These are phyloP conservation scores for Conus ventricosus DNA, from an alignment of 1,140 invertebrate species.

Conservation along the genomic window DNA sequence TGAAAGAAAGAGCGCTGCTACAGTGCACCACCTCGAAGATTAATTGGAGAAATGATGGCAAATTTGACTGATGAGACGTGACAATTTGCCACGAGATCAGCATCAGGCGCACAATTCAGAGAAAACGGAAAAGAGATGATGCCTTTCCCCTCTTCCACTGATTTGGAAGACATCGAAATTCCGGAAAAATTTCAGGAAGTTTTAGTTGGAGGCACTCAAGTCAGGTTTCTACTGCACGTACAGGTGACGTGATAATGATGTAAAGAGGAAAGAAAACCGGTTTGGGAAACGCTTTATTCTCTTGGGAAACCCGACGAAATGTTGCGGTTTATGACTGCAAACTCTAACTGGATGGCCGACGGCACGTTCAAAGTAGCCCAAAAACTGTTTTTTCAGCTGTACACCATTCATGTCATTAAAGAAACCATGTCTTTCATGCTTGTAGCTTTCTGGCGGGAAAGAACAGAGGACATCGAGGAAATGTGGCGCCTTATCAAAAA, in stretches of 20 bases:
- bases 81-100: neutral
- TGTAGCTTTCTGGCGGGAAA: neutral
- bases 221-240: neutral
- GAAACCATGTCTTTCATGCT: constrained; percentile 6
- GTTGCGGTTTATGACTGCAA: too few species aligned
- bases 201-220: constrained; percentile 2
- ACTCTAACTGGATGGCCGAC: constrained; percentile 12
- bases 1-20: constrained; percentile 13
- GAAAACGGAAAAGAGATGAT: constrained; percentile 14
- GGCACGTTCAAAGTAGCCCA: constrained; percentile 1
- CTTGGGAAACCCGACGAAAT: neutral
- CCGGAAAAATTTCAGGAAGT: neutral
- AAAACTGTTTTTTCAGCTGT: constrained; percentile 6
- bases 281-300: constrained; percentile 5
- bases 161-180: constrained; percentile 11
- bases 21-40: neutral
- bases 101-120: constrained; percentile 8
- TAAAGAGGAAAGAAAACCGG: neutral
- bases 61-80: neutral
- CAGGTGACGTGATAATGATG: constrained; percentile 10
- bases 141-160: neutral
- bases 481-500: constrained; percentile 14
- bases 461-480: neutral
- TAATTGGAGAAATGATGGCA: neutral
- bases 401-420: constrained; percentile 10